These are phyloP conservation scores for Yasuhikotakia modesta DNA, from an alignment of 2,797 vertebrate species.

Conservation along the genomic window DNA sequence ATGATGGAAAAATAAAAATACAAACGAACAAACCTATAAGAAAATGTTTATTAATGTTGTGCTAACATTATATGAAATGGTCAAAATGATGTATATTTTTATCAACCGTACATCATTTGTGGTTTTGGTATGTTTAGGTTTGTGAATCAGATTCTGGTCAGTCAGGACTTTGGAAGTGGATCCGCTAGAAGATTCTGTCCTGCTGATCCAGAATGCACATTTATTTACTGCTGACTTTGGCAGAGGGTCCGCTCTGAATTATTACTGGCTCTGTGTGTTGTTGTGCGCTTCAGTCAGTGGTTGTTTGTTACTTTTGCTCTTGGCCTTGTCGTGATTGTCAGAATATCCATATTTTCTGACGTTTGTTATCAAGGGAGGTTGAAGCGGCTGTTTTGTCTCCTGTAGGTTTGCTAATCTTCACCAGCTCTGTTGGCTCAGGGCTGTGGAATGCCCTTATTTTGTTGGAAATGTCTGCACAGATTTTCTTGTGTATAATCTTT, in stretches of 20 bases:
- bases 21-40: too few species aligned
- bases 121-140: constrained; percentile 16
- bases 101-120: not conserved
- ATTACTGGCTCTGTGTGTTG: constrained; percentile 20
- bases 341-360: constrained; percentile 30
- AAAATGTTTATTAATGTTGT: too few species aligned
- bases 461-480: constrained; percentile 2
- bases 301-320: constrained; percentile 24
- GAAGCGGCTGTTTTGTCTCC: constrained; percentile 18
- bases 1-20: too few species aligned
- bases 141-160: not conserved
- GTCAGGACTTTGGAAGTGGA: constrained; percentile 9
- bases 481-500: not conserved
- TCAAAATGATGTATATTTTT: not conserved
- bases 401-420: constrained; percentile 35
- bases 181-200: not conserved
- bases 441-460: constrained; percentile 22
- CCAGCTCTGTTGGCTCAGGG: constrained; percentile 20
- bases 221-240: constrained; percentile 47
- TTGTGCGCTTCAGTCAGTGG: not conserved
- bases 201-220: constrained; percentile 9
- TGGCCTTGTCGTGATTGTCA: constrained; percentile 30
- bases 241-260: constrained; percentile 27
- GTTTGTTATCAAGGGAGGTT: constrained; percentile 38
- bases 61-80: constrained; percentile 8